phyloP scores from a whole-genome alignment of 92 coral and sea anemone genomes.

The Bergia puertoricense region DNA sequence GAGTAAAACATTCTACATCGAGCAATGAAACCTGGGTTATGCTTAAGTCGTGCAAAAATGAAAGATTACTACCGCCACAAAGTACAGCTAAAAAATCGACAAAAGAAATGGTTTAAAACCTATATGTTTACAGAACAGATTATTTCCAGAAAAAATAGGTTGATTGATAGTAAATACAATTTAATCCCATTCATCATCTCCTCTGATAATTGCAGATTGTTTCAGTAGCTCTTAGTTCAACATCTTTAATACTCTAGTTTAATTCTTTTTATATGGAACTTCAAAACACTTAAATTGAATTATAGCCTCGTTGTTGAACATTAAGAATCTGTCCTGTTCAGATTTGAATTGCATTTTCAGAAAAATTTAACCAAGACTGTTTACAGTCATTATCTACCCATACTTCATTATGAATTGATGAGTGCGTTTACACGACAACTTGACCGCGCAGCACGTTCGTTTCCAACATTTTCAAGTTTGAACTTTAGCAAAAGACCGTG shows the following conservation, averaged over 20 bases:
- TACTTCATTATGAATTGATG: background rate
- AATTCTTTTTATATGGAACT: background rate
- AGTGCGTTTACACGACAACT: background rate
- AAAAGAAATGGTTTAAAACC: background rate
- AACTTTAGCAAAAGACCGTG: background rate
- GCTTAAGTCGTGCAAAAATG: background rate
- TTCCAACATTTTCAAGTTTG: background rate
- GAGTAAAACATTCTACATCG: background rate
- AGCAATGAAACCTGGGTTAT: background rate
- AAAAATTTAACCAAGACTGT: background rate
- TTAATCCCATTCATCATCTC: background rate
- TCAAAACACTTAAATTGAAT: background rate
- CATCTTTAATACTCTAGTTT: background rate
- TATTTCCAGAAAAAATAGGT: background rate
- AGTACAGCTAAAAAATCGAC: background rate
- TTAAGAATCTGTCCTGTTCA: background rate
- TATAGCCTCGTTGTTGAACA: background rate
- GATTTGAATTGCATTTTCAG: background rate
- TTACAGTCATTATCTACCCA: background rate
- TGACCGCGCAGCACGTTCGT: background rate
- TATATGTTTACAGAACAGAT: background rate
- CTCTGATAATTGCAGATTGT: background rate
- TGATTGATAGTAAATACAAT: slow-evolving; percentile 20
- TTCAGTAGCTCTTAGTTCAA: background rate
- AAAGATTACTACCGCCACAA: background rate